phyloP scores from a whole-genome alignment of 2,797 vertebrate species.

The Mareca penelope region DNA sequence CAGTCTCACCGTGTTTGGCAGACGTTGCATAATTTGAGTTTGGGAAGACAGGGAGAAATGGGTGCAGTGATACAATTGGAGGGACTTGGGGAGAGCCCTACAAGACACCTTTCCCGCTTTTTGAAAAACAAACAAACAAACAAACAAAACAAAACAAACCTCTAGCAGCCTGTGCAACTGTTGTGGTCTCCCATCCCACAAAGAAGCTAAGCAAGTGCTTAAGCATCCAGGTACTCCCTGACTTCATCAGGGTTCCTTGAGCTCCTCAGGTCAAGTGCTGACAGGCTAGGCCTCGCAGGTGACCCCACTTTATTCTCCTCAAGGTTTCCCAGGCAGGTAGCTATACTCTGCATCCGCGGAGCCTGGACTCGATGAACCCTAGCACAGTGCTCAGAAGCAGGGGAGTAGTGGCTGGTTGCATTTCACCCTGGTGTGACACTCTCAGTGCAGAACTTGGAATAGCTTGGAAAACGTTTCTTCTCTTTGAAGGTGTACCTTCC shows the following conservation, averaged over 20 bases:
- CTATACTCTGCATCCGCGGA: background rate
- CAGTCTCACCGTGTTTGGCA: background rate
- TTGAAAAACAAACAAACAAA: no score
- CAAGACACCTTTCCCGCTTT: background rate
- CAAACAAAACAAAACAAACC: background rate
- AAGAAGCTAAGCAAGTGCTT: background rate
- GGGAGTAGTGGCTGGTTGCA: background rate
- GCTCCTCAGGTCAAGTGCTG: background rate
- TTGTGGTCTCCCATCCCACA: background rate
- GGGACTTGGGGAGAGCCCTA: accelerated
- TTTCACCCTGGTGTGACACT: background rate
- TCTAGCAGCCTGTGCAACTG: background rate
- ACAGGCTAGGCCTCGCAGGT: no score
- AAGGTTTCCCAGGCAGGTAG: background rate
- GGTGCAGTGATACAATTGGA: background rate
- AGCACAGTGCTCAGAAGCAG: background rate
- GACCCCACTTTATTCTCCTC: background rate
- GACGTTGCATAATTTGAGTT: background rate
- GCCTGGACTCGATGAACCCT: no score
- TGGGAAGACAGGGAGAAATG: background rate
- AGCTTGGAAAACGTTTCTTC: background rate
- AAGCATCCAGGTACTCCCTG: background rate
- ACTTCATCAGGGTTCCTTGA: background rate
- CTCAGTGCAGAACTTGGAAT: background rate
- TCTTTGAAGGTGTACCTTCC: background rate